A percentile compares a stretch with the other conserved stretches of the same genome.
Conservation (phyloP, 2,888 invertebrate species). For the Hydraecia micacea region DNA sequence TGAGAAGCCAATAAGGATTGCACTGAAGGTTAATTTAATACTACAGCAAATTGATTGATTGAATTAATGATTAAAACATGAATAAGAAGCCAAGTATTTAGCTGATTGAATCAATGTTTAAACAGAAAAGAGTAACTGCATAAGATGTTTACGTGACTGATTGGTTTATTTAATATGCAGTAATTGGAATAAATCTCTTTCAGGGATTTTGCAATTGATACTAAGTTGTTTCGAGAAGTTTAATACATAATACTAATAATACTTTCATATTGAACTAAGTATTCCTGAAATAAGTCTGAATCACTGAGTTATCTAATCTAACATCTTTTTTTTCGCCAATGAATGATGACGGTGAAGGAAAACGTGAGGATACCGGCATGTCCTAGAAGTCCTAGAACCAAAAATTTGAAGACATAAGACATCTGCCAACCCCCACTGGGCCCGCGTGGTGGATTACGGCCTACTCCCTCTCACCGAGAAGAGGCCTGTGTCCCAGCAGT, state of each 20-base stretch:
- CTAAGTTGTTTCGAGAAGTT: slow-evolving; percentile 13
- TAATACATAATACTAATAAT: too few species aligned
- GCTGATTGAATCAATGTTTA: slow-evolving; percentile 31
- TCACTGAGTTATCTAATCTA: slow-evolving; percentile 31
- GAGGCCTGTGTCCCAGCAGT: too few species aligned
- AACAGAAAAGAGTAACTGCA: slow-evolving; percentile 23
- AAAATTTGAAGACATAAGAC: too few species aligned
- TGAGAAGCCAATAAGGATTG: slow-evolving; percentile 59
- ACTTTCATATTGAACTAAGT: not conserved
- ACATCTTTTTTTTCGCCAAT: slow-evolving; percentile 21
- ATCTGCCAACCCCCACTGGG: too few species aligned
- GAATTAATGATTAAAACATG: slow-evolving; percentile 51
- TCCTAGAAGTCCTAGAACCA: too few species aligned
- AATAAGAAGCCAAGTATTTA: slow-evolving; percentile 44
- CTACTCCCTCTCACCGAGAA: too few species aligned
- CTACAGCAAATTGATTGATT: slow-evolving; percentile 56
- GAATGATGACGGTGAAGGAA: not conserved
- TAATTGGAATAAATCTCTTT: slow-evolving; percentile 32
- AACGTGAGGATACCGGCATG: too few species aligned
- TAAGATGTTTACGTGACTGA: slow-evolving; percentile 34
- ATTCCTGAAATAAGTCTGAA: slow-evolving; percentile 10
- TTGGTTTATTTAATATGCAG: slow-evolving; percentile 27
- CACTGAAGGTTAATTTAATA: slow-evolving; percentile 62
- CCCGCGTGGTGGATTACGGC: too few species aligned
- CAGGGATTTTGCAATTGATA: slow-evolving; percentile 18